A percentile compares a stretch with the other conserved stretches of the same genome.
Conservation (phyloP, 2,113 vertebrate genomes). For the Atherinomorus stipes region DNA sequence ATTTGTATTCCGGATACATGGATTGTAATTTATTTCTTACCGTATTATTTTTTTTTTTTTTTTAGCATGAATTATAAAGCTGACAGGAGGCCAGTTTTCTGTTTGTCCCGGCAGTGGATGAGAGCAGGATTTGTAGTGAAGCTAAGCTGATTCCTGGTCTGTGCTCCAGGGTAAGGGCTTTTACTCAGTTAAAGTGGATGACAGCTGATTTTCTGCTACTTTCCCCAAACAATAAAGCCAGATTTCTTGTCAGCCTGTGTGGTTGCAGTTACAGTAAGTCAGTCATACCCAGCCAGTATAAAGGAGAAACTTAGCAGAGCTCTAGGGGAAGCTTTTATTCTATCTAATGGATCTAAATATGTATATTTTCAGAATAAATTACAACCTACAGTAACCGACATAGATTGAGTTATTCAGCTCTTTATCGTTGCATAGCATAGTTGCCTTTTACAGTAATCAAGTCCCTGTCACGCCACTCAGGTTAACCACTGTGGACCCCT, state of each 20-base stretch:
- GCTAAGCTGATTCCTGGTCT: slow-evolving; percentile 53
- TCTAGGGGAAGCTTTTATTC: slow-evolving; percentile 15
- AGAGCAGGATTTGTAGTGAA: slow-evolving; percentile 59
- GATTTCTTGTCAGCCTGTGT: slow-evolving; percentile 45
- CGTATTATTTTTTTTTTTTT: slow-evolving; percentile 33
- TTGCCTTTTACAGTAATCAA: neutral
- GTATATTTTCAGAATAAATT: slow-evolving; percentile 51
- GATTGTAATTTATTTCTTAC: slow-evolving; percentile 29
- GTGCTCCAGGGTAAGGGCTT: slow-evolving; percentile 43
- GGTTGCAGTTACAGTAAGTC: slow-evolving; percentile 53
- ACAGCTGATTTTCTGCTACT: slow-evolving; percentile 58
- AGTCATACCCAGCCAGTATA: slow-evolving; percentile 35
- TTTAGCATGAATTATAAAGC: slow-evolving; percentile 26
- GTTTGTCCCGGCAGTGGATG: slow-evolving; percentile 45
- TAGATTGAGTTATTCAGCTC: neutral
- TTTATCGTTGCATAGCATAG: neutral
- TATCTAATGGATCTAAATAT: slow-evolving; percentile 31
- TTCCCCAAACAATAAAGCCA: slow-evolving; percentile 56
- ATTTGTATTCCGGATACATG: slow-evolving; percentile 19
- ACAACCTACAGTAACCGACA: slow-evolving; percentile 14
- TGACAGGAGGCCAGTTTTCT: slow-evolving; percentile 8
- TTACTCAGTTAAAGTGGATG: slow-evolving; percentile 59
- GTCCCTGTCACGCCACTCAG: no score
- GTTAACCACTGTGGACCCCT: no score
- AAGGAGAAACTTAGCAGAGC: neutral